Percentiles rank a stretch among this genome's conserved stretches.
Evolutionary conservation across 1,140 invertebrate genomes (phyloP).

Genomic region (Microplitis demolitor): DNA sequence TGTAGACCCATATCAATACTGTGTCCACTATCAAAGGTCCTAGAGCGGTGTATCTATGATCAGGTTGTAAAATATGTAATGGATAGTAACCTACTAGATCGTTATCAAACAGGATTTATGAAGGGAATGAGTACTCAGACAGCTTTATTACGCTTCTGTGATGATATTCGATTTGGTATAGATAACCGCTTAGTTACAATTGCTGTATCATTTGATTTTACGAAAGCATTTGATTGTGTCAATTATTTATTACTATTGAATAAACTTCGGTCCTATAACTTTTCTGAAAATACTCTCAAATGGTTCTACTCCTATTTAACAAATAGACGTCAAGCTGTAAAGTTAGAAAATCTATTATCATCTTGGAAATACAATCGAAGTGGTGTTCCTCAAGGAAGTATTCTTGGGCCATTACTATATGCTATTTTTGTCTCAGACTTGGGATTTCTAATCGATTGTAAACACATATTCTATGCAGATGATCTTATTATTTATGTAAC

Average conservation of each 20-base stretch:
- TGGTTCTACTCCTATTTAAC: background rate
- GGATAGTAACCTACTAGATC: background rate
- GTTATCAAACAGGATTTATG: background rate
- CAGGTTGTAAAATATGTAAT: background rate
- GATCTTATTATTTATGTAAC: background rate
- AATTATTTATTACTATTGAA: slow-evolving; percentile 8
- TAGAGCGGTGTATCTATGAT: slow-evolving; percentile 13
- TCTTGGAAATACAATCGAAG: background rate
- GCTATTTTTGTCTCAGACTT: background rate
- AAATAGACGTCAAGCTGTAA: background rate
- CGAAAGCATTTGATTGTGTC: slow-evolving; percentile 29
- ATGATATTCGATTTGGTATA: slow-evolving; percentile 4
- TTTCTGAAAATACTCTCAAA: background rate
- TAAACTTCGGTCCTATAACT: background rate
- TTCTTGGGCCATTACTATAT: background rate
- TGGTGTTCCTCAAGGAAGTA: slow-evolving; percentile 7
- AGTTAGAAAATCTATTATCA: background rate
- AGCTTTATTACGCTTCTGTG: background rate
- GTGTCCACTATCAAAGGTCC: slow-evolving; percentile 15
- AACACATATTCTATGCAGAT: background rate
- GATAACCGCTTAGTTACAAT: background rate
- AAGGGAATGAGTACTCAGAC: background rate
- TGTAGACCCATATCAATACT: slow-evolving; percentile 15
- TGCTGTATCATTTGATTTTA: slow-evolving; percentile 25
- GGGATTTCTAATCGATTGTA: background rate